Conservation (phyloP, 2,888 invertebrate species). For the Kryphioiulus occultus region DNA sequence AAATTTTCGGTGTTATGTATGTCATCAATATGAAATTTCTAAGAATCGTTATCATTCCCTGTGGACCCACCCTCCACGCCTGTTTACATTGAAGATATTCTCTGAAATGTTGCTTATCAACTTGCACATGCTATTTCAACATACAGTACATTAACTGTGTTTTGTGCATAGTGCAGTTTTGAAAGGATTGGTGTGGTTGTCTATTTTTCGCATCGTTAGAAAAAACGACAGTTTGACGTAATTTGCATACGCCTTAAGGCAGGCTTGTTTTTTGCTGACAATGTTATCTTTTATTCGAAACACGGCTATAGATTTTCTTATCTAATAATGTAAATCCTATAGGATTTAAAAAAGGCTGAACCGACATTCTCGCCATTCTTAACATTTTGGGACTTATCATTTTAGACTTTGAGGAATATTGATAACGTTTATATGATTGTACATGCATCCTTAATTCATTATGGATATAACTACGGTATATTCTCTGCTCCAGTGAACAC, state of each 20-base stretch:
- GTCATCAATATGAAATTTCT: not conserved
- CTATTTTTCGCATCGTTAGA: not conserved
- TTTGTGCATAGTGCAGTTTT: not conserved
- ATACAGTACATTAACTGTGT: not conserved
- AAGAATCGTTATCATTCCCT: not conserved
- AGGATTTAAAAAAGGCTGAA: not conserved
- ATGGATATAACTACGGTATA: too few relatives aligned
- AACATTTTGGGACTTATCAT: too few relatives aligned
- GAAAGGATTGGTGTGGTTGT: not conserved
- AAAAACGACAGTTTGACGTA: not conserved
- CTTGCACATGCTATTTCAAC: not conserved
- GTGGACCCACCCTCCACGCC: too few relatives aligned
- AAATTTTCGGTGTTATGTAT: not conserved
- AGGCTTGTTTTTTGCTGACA: not conserved
- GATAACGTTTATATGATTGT: too few relatives aligned
- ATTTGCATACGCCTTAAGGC: not conserved
- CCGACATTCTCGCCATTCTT: not conserved
- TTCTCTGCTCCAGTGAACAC: too few relatives aligned
- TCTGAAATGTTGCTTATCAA: not conserved
- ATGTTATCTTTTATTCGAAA: not conserved
- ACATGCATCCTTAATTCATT: too few relatives aligned
- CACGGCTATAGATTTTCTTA: not conserved
- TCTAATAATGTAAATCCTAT: not conserved
- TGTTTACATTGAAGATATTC: not conserved
- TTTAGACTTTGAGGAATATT: too few relatives aligned